Evolutionary conservation across 2,113 vertebrate species (phyloP).

Genomic region (Paralichthys olivaceus): DNA sequence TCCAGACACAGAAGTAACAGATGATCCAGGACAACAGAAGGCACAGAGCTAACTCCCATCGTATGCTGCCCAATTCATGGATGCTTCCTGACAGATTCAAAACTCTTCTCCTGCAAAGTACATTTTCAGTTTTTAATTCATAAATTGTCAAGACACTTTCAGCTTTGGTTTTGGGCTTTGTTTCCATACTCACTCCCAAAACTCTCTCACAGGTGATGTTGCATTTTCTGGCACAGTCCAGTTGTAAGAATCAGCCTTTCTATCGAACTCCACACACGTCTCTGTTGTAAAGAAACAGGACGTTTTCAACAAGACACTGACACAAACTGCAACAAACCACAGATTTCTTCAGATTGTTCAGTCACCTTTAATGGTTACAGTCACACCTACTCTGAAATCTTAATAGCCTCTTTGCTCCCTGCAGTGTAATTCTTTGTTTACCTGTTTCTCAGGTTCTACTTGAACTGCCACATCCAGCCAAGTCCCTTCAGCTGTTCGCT

Average conservation of each 20-base stretch:
- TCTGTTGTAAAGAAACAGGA: slow-evolving; percentile 73
- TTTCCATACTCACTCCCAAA: slow-evolving; percentile 93
- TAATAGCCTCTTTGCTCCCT: too few species aligned
- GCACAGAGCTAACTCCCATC: slow-evolving; percentile 87
- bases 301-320: background rate
- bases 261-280: slow-evolving; percentile 86
- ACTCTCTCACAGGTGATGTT: slow-evolving; percentile 92
- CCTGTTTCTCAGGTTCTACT: too few species aligned
- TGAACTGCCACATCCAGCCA: too few species aligned
- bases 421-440: too few species aligned
- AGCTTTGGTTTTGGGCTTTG: background rate
- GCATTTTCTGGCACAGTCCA: slow-evolving; percentile 79
- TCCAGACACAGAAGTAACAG: slow-evolving; percentile 91
- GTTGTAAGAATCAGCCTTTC: slow-evolving; percentile 63
- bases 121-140: background rate
- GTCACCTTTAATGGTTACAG: too few species aligned
- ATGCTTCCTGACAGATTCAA: slow-evolving; percentile 86
- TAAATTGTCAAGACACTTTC: too few species aligned
- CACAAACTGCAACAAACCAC: background rate
- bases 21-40: slow-evolving; percentile 86
- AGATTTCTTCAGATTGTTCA: background rate
- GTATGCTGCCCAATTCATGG: slow-evolving; percentile 84
- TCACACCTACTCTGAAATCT: too few species aligned
- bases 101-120: slow-evolving; percentile 76
- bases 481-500: background rate